Conservation (phyloP, 2,113 vertebrate species). For the Elanoides forficatus region DNA sequence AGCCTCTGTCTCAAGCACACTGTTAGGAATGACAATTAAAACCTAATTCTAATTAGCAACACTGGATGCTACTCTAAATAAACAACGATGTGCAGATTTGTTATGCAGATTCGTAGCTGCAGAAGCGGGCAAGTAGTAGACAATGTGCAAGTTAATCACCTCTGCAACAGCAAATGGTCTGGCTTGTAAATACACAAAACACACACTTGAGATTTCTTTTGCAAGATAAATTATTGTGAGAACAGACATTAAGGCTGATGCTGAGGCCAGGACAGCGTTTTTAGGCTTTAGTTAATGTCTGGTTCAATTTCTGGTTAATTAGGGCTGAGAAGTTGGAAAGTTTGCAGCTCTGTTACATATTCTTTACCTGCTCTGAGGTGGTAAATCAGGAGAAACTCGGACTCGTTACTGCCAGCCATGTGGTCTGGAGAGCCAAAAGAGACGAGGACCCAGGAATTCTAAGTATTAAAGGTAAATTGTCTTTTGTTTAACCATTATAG, state of each 20-base stretch:
- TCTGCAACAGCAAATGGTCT: neutral
- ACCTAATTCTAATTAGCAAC: neutral
- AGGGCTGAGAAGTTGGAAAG: neutral
- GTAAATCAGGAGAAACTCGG: neutral
- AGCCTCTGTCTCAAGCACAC: neutral
- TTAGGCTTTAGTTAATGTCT: neutral
- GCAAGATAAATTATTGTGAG: neutral
- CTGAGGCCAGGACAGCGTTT: neutral
- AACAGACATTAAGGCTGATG: neutral
- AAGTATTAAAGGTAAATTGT: neutral
- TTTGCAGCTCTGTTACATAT: neutral
- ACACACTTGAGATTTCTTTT: neutral
- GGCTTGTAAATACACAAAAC: neutral
- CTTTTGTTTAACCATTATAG: neutral
- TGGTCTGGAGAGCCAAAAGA: neutral
- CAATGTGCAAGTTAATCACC: neutral
- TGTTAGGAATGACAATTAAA: neutral
- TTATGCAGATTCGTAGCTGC: neutral
- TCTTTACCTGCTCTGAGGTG: neutral
- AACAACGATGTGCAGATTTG: neutral
- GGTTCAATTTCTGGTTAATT: neutral
- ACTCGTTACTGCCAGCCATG: neutral
- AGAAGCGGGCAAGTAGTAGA: neutral
- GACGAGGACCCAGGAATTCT: neutral
- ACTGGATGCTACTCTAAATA: constrained; percentile 1